A percentile compares a stretch with the other conserved stretches of the same genome.
phyloP scores from a whole-genome alignment of 1,140 invertebrate genomes.

The Gonatopus flavifemur region DNA sequence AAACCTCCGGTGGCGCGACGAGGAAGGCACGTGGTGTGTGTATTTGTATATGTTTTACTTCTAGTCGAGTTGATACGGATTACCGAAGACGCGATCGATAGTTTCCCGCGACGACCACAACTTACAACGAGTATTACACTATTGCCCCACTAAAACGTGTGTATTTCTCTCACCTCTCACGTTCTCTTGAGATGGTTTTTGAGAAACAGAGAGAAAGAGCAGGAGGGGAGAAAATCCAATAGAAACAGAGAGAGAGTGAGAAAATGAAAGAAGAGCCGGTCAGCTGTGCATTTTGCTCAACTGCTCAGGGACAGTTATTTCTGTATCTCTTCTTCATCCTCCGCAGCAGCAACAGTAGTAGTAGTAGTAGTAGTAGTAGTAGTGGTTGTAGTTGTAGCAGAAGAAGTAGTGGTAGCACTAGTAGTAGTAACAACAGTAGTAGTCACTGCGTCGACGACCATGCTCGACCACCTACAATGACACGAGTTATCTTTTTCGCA shows the following conservation, averaged over 20 bases:
- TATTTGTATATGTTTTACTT: constrained; percentile 6
- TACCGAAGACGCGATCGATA: constrained; percentile 1
- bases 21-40: constrained; percentile 31
- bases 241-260: no score
- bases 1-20: constrained; percentile 8
- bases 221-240: neutral
- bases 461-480: no score
- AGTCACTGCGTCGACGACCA: no score
- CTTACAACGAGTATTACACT: constrained; percentile 16
- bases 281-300: constrained; percentile 31
- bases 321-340: constrained; percentile 35
- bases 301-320: constrained; percentile 22
- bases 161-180: no score
- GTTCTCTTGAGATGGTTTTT: constrained; percentile 7
- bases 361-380: no score
- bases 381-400: no score
- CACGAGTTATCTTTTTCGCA: no score
- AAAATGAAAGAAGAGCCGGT: constrained; percentile 1
- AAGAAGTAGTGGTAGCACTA: no score
- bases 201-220: neutral
- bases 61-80: constrained; percentile 12
- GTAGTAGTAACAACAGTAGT: no score
- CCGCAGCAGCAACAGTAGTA: constrained; percentile 12
- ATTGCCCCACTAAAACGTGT: neutral
- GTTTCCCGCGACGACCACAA: constrained; percentile 12